phyloP scores from a whole-genome alignment of 2,113 vertebrate species.

The Erythrocercus mccallii region DNA sequence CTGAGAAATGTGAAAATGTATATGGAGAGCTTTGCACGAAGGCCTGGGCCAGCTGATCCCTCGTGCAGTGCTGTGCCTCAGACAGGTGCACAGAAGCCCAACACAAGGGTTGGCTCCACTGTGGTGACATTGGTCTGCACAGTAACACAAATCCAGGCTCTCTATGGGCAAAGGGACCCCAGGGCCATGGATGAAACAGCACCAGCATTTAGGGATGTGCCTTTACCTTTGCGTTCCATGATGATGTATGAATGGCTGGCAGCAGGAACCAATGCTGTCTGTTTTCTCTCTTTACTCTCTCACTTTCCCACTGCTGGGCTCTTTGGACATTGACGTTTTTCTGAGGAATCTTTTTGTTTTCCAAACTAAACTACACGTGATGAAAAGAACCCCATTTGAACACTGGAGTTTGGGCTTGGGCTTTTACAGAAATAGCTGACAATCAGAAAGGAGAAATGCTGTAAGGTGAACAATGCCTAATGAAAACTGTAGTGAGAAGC shows the following conservation, averaged over 20 bases:
- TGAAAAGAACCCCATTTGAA: background rate
- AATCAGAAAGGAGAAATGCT: background rate
- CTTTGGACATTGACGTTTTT: background rate
- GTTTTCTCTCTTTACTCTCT: background rate
- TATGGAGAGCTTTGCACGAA: accelerated
- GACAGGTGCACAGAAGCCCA: background rate
- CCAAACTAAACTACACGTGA: accelerated
- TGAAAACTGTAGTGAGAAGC: background rate
- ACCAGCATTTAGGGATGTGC: accelerated
- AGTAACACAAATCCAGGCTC: background rate
- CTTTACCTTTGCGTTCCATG: background rate
- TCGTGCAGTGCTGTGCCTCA: accelerated
- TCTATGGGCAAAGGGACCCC: background rate
- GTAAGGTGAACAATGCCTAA: background rate
- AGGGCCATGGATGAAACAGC: accelerated
- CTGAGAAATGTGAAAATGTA: background rate
- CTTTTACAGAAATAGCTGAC: background rate
- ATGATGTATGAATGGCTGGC: background rate
- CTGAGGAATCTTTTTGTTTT: background rate
- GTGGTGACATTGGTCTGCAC: background rate
- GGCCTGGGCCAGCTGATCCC: background rate
- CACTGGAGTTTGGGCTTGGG: background rate
- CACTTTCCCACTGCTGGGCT: background rate
- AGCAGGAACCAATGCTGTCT: background rate
- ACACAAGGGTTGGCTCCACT: background rate